These are phyloP conservation scores for Achlya flavicornis DNA, from an alignment of 2,888 invertebrate genomes.

Conservation along the genomic window DNA sequence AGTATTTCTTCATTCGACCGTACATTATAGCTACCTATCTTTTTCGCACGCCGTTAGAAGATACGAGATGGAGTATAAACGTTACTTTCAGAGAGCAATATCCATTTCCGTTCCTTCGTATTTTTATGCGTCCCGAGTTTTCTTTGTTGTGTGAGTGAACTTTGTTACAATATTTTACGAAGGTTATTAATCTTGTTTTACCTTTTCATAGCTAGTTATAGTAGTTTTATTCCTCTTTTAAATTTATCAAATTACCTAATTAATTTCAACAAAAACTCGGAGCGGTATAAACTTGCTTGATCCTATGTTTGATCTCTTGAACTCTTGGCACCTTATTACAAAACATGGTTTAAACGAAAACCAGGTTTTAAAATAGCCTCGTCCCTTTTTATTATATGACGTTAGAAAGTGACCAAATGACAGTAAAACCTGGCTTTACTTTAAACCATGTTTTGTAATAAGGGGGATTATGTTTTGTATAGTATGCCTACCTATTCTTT, in stretches of 20 bases:
- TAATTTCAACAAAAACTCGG: not conserved
- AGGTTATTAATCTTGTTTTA: slow-evolving; percentile 37
- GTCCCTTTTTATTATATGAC: no score
- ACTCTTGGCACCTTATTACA: no score
- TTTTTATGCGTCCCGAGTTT: slow-evolving; percentile 41
- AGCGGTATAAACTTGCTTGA: no score
- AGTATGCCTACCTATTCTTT: no score
- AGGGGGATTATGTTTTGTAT: not conserved
- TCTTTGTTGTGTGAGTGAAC: slow-evolving; percentile 46
- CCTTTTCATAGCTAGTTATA: slow-evolving; percentile 14
- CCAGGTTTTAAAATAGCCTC: no score
- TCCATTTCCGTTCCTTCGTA: slow-evolving; percentile 44
- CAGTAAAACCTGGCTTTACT: no score
- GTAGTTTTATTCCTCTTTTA: not conserved
- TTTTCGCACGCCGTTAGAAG: slow-evolving; percentile 26
- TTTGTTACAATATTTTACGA: slow-evolving; percentile 35
- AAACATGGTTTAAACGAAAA: no score
- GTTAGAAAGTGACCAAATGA: no score
- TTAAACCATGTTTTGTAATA: no score
- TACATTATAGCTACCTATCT: slow-evolving; percentile 26
- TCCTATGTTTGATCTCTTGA: no score
- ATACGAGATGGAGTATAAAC: slow-evolving; percentile 29
- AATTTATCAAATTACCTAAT: not conserved
- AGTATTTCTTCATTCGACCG: slow-evolving; percentile 38
- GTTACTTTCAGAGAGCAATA: slow-evolving; percentile 42